These are phyloP conservation scores for Piprites chloris DNA, from an alignment of 2,113 vertebrate genomes.

Conservation along the genomic window DNA sequence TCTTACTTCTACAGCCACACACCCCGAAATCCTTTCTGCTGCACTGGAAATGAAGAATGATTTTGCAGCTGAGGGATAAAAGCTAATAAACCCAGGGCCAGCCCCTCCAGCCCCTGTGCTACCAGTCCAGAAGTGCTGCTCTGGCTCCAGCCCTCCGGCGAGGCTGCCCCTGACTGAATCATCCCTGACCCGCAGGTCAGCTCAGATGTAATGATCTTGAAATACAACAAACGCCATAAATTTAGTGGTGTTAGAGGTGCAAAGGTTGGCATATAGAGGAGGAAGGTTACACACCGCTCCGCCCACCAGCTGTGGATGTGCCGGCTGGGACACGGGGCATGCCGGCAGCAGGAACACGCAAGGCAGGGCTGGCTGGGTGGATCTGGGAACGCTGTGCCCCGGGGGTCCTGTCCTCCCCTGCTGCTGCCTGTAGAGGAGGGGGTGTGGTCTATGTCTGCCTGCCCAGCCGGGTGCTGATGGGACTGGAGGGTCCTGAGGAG, in stretches of 20 bases:
- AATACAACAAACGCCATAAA: background rate
- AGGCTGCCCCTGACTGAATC: background rate
- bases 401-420: fast-evolving
- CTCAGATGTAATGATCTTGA: background rate
- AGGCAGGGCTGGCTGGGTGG: background rate
- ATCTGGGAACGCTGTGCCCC: background rate
- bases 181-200: background rate
- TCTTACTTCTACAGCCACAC: background rate
- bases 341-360: fast-evolving
- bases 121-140: background rate
- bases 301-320: background rate
- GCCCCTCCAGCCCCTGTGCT: background rate
- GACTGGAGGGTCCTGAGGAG: fast-evolving
- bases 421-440: background rate
- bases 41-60: background rate
- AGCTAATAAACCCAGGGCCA: background rate
- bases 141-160: background rate
- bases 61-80: background rate
- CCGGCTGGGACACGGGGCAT: fast-evolving
- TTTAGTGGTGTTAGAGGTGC: background rate
- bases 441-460: background rate
- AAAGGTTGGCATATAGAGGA: background rate
- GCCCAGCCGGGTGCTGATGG: background rate
- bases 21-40: background rate
- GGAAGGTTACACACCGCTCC: background rate